phyloP scores from a whole-genome alignment of 2,113 vertebrate genomes.

The Reinhardtius hippoglossoides region DNA sequence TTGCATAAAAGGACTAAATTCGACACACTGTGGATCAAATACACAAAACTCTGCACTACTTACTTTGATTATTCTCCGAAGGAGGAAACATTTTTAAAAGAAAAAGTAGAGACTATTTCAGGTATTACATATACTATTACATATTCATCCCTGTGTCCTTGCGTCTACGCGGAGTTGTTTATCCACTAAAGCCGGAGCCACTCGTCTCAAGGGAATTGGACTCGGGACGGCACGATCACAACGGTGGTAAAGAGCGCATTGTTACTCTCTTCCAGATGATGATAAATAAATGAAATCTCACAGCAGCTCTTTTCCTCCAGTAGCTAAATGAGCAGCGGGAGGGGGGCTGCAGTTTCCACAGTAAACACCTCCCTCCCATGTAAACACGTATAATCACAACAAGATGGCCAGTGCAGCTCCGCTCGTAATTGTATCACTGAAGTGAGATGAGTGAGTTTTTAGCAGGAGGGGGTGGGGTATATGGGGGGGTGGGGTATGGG shows the following conservation, averaged over 20 bases:
- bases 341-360: constrained; percentile 68
- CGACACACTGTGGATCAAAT: background rate
- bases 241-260: constrained; percentile 64
- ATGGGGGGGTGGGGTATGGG: too few relatives aligned
- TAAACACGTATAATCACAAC: constrained; percentile 82
- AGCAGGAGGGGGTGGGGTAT: constrained; percentile 13
- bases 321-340: constrained; percentile 66
- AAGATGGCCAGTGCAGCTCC: constrained; percentile 72
- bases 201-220: constrained; percentile 42
- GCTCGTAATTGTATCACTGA: constrained; percentile 73
- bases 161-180: constrained; percentile 39
- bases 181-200: constrained; percentile 33
- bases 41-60: background rate
- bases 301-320: constrained; percentile 62
- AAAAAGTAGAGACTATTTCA: background rate
- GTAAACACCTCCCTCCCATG: constrained; percentile 77
- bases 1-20: background rate
- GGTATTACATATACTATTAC: too few relatives aligned
- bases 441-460: constrained; percentile 71
- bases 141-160: constrained; percentile 12
- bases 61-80: constrained; percentile 23
- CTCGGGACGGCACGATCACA: constrained; percentile 29
- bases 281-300: constrained; percentile 65
- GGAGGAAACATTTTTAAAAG: too few relatives aligned
- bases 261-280: constrained; percentile 60